These are phyloP conservation scores for Stegana nigrithorax DNA, from an alignment of 2,888 invertebrate species.

Conservation along the genomic window DNA sequence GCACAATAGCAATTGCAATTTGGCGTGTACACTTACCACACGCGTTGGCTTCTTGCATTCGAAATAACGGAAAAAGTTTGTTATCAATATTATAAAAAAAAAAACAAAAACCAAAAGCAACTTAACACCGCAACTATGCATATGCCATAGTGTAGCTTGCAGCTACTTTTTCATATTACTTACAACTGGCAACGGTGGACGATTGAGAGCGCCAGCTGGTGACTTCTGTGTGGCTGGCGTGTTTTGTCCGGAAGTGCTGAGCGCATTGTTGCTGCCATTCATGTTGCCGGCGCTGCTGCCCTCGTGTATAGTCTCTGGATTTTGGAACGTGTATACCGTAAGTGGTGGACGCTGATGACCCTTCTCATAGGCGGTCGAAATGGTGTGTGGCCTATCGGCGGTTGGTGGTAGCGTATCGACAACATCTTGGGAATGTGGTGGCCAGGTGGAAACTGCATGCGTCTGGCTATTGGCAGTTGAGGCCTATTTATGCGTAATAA, in stretches of 20 bases:
- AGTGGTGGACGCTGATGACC: slow-evolving; percentile 87
- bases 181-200: slow-evolving; percentile 82
- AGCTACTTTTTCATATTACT: slow-evolving; percentile 53
- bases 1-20: neutral
- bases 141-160: neutral
- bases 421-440: slow-evolving; percentile 69
- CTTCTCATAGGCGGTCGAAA: slow-evolving; percentile 90
- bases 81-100: slow-evolving; percentile 40
- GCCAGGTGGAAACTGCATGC: slow-evolving; percentile 69
- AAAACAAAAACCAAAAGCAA: slow-evolving; percentile 41
- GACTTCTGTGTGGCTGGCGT: slow-evolving; percentile 68
- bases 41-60: slow-evolving; percentile 59
- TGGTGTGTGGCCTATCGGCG: slow-evolving; percentile 90
- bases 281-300: slow-evolving; percentile 41
- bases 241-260: slow-evolving; percentile 50
- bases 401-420: slow-evolving; percentile 69
- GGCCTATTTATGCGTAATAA: slow-evolving; percentile 67
- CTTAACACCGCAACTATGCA: neutral
- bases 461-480: slow-evolving; percentile 69
- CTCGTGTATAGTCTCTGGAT: slow-evolving; percentile 73
- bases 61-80: no score
- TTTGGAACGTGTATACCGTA: slow-evolving; percentile 89
- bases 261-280: slow-evolving; percentile 28
- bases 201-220: slow-evolving; percentile 70
- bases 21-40: slow-evolving; percentile 59